phyloP scores from a whole-genome alignment of 2,888 invertebrate genomes.

The Nebria brevicollis region DNA sequence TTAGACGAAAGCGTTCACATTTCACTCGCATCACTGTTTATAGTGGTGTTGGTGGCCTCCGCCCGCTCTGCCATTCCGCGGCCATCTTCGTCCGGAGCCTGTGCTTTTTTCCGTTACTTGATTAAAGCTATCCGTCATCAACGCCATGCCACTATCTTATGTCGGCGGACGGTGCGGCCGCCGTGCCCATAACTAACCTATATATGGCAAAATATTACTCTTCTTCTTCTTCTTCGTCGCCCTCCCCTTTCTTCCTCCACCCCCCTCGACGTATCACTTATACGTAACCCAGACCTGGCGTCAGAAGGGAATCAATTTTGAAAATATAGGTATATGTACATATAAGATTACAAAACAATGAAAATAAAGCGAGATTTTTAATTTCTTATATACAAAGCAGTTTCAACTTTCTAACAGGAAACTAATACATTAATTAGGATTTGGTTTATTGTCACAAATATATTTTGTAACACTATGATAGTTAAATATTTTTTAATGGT shows the following conservation, averaged over 20 bases:
- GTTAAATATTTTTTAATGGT: too few relatives aligned
- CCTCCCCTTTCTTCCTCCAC: background rate
- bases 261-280: background rate
- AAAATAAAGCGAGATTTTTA: too few relatives aligned
- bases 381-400: too few relatives aligned
- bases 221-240: background rate
- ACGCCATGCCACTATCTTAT: conserved; percentile 16
- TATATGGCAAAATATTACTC: conserved; percentile 2
- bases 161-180: conserved; percentile 12
- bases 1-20: conserved; percentile 57
- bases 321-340: too few relatives aligned
- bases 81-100: background rate
- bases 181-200: conserved; percentile 20
- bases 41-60: background rate
- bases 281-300: too few relatives aligned
- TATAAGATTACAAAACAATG: too few relatives aligned
- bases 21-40: conserved; percentile 41
- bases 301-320: too few relatives aligned
- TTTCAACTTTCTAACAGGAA: too few relatives aligned
- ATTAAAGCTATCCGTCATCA: conserved; percentile 42
- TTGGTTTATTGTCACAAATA: too few relatives aligned
- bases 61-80: background rate
- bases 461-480: too few relatives aligned
- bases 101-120: conserved; percentile 40
- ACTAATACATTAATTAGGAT: too few relatives aligned